Conservation (phyloP, 2,113 vertebrate species). For the Micromys minutus region DNA sequence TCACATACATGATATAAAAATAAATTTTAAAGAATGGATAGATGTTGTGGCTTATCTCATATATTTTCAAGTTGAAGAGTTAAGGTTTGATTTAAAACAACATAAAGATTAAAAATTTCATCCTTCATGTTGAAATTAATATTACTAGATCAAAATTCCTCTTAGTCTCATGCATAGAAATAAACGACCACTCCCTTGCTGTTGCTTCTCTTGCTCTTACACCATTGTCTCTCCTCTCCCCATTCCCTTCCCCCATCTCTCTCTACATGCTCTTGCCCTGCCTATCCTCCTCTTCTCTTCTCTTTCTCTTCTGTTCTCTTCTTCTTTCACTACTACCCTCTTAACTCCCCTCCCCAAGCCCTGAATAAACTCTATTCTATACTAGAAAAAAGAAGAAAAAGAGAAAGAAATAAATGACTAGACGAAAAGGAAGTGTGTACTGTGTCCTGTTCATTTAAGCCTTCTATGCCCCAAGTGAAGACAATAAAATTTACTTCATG, state of each 20-base stretch:
- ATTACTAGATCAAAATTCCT: conserved; percentile 45
- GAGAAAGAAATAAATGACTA: conserved; percentile 49
- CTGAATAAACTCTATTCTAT: no score
- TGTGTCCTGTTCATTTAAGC: background rate
- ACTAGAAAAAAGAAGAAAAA: no score
- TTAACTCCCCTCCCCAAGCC: no score
- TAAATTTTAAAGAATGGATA: background rate
- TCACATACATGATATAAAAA: background rate
- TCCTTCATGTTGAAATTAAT: conserved; percentile 68
- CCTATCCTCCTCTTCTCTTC: no score
- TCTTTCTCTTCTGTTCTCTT: no score
- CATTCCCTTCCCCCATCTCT: no score
- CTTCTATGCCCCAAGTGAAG: background rate
- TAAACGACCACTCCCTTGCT: no score
- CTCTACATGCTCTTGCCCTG: no score
- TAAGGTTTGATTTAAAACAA: conserved; percentile 60
- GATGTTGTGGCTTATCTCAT: conserved; percentile 16
- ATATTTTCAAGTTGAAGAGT: conserved; percentile 39
- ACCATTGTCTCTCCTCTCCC: no score
- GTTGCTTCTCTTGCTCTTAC: no score
- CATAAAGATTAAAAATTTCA: conserved; percentile 48
- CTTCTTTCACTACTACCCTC: no score
- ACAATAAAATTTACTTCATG: background rate
- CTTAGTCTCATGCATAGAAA: conserved; percentile 47
- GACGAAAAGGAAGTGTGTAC: conserved; percentile 57